These are phyloP conservation scores for Brachyalestes nurse DNA, from an alignment of 2,797 vertebrate species.

Conservation along the genomic window DNA sequence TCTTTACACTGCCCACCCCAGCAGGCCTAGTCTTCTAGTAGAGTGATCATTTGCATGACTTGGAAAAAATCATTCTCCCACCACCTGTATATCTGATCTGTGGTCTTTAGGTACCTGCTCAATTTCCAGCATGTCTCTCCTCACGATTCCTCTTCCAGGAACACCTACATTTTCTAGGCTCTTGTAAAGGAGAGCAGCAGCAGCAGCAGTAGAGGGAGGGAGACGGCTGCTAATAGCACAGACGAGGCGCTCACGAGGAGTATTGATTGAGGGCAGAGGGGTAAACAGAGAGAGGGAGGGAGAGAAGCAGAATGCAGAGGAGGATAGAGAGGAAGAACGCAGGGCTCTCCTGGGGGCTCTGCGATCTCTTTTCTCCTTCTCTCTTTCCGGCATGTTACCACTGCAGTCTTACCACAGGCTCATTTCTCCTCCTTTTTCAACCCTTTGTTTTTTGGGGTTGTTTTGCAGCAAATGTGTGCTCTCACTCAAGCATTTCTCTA, in stretches of 20 bases:
- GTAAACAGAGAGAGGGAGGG: slow-evolving; percentile 36
- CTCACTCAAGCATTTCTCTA: background rate
- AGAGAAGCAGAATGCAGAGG: slow-evolving; percentile 8
- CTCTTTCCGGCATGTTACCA: slow-evolving; percentile 10
- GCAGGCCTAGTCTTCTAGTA: no score
- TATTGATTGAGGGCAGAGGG: slow-evolving; percentile 57
- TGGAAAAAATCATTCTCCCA: no score
- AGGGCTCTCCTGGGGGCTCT: slow-evolving; percentile 22
- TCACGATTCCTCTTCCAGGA: slow-evolving; percentile 9
- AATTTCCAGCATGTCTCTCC: background rate
- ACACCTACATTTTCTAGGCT: slow-evolving; percentile 28
- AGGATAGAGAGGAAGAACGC: slow-evolving; percentile 30
- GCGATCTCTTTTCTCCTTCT: background rate
- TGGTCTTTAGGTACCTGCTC: background rate
- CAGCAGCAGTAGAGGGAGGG: slow-evolving; percentile 32
- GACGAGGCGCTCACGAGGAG: slow-evolving; percentile 52
- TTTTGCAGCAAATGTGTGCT: background rate
- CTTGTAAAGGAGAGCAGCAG: slow-evolving; percentile 40
- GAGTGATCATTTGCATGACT: no score
- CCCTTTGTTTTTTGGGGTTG: background rate
- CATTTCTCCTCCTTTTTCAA: no score
- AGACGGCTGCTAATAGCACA: slow-evolving; percentile 54
- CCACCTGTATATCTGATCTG: no score
- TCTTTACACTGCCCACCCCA: no score
- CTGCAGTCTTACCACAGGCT: background rate